Evolutionary conservation across 2,113 vertebrate species (phyloP), one percentile per base, ranked within the genome.

Genomic region (Malurus melanocephalus): DNA sequence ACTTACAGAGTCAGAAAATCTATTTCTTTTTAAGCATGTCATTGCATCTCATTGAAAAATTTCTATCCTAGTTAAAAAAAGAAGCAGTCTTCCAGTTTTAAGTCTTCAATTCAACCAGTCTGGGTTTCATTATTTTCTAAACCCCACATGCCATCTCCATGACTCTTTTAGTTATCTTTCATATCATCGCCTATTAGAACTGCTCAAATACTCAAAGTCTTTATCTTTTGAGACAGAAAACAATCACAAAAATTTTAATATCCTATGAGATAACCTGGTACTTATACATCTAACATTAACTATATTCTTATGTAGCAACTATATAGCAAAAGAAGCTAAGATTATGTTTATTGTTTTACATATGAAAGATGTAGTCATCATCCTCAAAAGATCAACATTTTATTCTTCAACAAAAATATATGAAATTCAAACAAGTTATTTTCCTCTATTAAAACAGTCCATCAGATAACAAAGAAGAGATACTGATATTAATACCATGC

Each of bases 1-100:
- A 90, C 74, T 92, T 87, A n/a, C n/a, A 80, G 12, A 89, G 68
- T 61, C 86, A 69, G 42, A 81, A 94, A 91, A 90, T 61, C 59
- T 83, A 35, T 74, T 85, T 90, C 72, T 80, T 84, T 80, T 80
- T 57, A 88, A 91, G 79, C 49, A 74, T 49, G 73, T 90, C 67
- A 85, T 52, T 66, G 45, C 72, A 81, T 75, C 67, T 82, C 55
- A 88, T 1, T 83, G 74, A 79, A 86, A 91, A 92, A 86, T 30
- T 64, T 24, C 26, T n/a, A 52, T 13, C 11, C 24, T 80, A 75
- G 30, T 46, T 53, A 52, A 85, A 71, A 72, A 65, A 80, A 56
- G 16, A 64, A 3, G 23, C 0, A 2, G 4, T 83, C 57, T 59
- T 94, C 35, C 35, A 81, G 15, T 61, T 76, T 2, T 48, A 83